Percentiles rank a stretch among this genome's conserved stretches.
Evolutionary conservation across 2,113 vertebrate genomes (phyloP).

Genomic region (Labeo catla): DNA sequence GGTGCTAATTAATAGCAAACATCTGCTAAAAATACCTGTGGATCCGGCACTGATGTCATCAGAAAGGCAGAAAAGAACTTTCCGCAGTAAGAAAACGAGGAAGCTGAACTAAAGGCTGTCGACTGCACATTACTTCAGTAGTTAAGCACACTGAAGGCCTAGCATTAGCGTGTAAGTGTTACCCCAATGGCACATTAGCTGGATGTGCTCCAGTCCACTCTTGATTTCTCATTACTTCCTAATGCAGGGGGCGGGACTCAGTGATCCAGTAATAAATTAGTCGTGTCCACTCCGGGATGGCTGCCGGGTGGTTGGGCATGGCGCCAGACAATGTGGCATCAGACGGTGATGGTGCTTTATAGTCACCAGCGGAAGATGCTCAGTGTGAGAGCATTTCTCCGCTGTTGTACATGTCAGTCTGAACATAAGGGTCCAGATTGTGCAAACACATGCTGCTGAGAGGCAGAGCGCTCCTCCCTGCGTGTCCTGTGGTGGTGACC

Average conservation of each 20-base stretch:
- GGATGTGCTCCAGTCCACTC: constrained; percentile 41
- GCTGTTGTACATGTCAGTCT: constrained; percentile 47
- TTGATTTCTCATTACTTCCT: constrained; percentile 42
- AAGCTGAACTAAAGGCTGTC: constrained; percentile 13
- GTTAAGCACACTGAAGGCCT: constrained; percentile 15
- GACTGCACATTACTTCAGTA: not conserved
- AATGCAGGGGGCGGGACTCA: constrained; percentile 36
- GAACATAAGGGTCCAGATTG: constrained; percentile 46
- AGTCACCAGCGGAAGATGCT: constrained; percentile 32
- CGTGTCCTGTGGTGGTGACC: constrained; percentile 25
- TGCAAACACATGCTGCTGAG: constrained; percentile 35
- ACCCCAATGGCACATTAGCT: constrained; percentile 30
- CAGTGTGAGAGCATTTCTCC: constrained; percentile 51
- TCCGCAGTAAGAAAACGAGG: not conserved
- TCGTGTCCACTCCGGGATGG: constrained; percentile 39
- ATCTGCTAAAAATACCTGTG: constrained; percentile 24
- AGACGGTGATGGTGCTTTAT: constrained; percentile 33
- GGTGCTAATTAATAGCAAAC: constrained; percentile 10
- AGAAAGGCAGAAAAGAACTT: not conserved
- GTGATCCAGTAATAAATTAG: constrained; percentile 41
- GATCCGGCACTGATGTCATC: not conserved
- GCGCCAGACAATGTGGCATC: constrained; percentile 38
- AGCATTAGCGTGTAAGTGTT: constrained; percentile 5
- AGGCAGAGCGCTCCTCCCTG: constrained; percentile 20
- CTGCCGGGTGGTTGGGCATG: constrained; percentile 40